These are phyloP conservation scores for Monarcha castaneiventris DNA, from an alignment of 2,113 vertebrate species.

Conservation along the genomic window DNA sequence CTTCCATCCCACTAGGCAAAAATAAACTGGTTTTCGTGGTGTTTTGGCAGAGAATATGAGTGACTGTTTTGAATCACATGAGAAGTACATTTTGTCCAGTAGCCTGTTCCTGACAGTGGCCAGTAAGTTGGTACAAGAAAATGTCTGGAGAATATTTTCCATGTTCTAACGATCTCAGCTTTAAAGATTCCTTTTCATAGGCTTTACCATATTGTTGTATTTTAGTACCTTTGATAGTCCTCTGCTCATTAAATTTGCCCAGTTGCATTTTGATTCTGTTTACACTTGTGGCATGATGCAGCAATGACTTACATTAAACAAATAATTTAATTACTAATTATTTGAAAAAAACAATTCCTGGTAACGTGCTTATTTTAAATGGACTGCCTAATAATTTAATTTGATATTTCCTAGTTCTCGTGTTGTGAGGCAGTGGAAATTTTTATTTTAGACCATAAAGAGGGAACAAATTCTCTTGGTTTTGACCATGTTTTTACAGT, in stretches of 20 bases:
- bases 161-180: background rate
- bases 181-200: background rate
- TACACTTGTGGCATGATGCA: background rate
- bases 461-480: background rate
- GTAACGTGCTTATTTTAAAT: background rate
- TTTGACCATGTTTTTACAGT: rapidly evolving
- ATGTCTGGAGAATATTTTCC: background rate
- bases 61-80: background rate
- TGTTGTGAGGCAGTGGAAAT: background rate
- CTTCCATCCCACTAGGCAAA: background rate
- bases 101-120: background rate
- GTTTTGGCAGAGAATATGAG: background rate
- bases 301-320: background rate
- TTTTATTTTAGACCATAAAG: background rate
- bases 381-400: background rate
- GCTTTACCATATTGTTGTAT: background rate
- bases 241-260: background rate
- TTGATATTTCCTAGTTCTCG: background rate
- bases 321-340: background rate
- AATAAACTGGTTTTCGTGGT: background rate
- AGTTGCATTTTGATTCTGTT: background rate
- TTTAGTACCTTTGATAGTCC: background rate
- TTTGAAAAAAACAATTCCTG: background rate
- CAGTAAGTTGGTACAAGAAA: background rate
- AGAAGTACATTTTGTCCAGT: background rate